Conservation (phyloP, 2,797 vertebrate species). For the Clamator glandarius region DNA sequence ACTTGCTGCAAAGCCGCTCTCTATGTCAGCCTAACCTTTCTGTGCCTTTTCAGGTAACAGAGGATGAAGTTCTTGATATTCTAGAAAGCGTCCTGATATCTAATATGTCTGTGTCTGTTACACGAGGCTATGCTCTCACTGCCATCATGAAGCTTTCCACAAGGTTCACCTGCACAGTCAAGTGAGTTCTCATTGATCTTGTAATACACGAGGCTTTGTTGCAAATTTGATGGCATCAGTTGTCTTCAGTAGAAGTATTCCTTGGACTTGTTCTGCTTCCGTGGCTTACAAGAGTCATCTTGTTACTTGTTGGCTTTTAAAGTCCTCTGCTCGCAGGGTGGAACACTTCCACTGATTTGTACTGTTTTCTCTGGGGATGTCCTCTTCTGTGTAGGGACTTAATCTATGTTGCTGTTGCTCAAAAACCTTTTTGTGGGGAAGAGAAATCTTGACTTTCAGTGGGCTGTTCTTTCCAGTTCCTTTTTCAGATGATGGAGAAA, state of each 20-base stretch:
- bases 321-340: not conserved
- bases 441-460: not conserved
- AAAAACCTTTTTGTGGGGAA: not conserved
- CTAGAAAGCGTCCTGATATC: conserved; percentile 96
- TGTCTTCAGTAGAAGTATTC: not conserved
- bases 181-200: conserved; percentile 81
- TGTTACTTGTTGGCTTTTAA: not conserved
- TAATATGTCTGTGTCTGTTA: conserved; percentile 94
- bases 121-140: conserved; percentile 94
- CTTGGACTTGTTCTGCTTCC: not conserved
- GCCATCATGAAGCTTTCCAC: conserved; percentile 99
- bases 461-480: not conserved
- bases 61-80: conserved; percentile 98
- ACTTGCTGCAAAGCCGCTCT: not conserved
- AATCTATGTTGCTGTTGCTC: not conserved
- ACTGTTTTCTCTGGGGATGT: not conserved
- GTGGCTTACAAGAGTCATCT: not conserved
- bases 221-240: not conserved
- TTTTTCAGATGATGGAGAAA: not conserved
- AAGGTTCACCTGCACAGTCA: conserved; percentile 92
- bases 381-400: not conserved
- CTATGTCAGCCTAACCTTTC: not conserved
- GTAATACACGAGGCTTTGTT: not conserved
- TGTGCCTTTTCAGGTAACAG: conserved; percentile 86
- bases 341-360: not conserved